Conservation (phyloP, 2,888 invertebrate species). For the Synanthedon myopaeformis region DNA sequence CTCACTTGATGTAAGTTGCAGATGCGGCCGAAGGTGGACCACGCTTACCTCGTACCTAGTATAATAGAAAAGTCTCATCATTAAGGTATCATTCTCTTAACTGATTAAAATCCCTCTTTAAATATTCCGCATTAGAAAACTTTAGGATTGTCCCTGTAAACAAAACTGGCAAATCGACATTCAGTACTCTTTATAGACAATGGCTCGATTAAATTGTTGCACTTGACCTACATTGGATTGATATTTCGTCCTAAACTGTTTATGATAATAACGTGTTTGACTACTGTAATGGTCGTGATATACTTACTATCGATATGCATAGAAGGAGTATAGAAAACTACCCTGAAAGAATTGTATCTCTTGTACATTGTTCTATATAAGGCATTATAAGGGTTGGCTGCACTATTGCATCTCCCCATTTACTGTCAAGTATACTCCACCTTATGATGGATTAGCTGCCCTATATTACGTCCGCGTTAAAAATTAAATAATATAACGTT, state of each 20-base stretch:
- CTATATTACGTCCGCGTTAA: too few relatives aligned
- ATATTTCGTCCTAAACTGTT: constrained; percentile 4
- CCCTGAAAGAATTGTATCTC: too few relatives aligned
- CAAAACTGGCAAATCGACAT: neutral
- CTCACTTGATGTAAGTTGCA: too few relatives aligned
- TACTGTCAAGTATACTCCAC: too few relatives aligned
- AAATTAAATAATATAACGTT: too few relatives aligned
- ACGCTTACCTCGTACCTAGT: too few relatives aligned
- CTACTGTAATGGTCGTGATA: neutral
- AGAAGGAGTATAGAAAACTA: neutral
- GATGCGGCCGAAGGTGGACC: too few relatives aligned
- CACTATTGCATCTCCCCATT: neutral
- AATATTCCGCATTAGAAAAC: neutral
- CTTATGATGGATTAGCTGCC: too few relatives aligned
- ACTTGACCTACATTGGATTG: constrained; percentile 9
- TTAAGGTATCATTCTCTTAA: too few relatives aligned
- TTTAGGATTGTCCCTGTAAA: neutral
- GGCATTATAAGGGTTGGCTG: too few relatives aligned
- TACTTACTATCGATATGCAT: neutral
- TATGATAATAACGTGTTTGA: neutral
- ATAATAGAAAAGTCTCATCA: too few relatives aligned
- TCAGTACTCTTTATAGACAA: constrained; percentile 1
- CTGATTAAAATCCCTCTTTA: neutral
- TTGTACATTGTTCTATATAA: too few relatives aligned
- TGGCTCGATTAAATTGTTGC: constrained; percentile 5